Percentiles rank a stretch among this genome's conserved stretches.
phyloP scores from a whole-genome alignment of 1,140 invertebrate species.

The Drosophila busckii region DNA sequence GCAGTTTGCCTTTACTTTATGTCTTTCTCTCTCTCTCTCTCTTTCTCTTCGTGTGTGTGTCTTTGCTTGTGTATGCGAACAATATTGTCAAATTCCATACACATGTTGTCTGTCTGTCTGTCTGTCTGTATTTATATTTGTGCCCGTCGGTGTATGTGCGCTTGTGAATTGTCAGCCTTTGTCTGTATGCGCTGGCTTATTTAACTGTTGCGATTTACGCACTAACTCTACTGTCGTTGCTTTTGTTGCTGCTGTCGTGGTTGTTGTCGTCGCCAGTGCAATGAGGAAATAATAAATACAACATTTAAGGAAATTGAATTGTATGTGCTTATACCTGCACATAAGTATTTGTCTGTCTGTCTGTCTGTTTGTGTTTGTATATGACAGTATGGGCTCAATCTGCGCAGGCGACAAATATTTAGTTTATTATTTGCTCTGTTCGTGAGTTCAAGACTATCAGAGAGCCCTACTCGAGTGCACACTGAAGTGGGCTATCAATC shows the following conservation, averaged over 20 bases:
- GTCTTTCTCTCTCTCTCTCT: conserved; percentile 3
- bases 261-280: conserved; percentile 52
- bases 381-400: not conserved
- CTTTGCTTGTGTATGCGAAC: conserved; percentile 48
- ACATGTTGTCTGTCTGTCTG: conserved; percentile 28
- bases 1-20: conserved; percentile 16
- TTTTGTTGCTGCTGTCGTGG: not conserved
- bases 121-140: conserved; percentile 21
- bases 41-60: conserved; percentile 34
- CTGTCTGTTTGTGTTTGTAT: not conserved
- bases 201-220: conserved; percentile 73
- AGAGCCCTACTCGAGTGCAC: no score
- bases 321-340: conserved; percentile 53
- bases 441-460: no score
- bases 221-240: conserved; percentile 43
- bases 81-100: conserved; percentile 72
- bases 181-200: conserved; percentile 13
- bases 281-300: conserved; percentile 77
- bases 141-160: not conserved
- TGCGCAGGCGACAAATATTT: no score
- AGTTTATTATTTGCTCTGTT: no score
- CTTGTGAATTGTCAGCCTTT: conserved; percentile 9
- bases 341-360: conserved; percentile 2
- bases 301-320: conserved; percentile 77
- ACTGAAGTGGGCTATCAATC: no score